Evolutionary conservation across 2,113 vertebrate genomes (phyloP).

Genomic region (Phodopus roborovskii): DNA sequence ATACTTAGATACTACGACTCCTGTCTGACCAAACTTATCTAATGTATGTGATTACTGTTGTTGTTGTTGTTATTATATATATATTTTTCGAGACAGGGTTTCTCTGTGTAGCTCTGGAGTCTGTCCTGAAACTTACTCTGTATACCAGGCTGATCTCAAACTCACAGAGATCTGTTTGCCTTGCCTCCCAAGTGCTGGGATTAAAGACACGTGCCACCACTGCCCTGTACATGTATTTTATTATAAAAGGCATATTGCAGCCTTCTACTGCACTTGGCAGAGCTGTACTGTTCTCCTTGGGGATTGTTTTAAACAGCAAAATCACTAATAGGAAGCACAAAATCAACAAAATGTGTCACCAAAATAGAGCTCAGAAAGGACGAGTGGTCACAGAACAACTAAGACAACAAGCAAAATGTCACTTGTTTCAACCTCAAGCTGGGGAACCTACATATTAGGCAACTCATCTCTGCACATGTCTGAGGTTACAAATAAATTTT

Average conservation of each 20-base stretch:
- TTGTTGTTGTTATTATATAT: no score
- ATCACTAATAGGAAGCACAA: constrained; percentile 46
- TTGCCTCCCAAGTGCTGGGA: no score
- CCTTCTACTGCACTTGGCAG: background rate
- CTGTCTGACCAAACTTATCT: constrained; percentile 20
- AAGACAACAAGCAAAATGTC: background rate
- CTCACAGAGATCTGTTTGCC: no score
- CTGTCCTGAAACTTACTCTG: no score
- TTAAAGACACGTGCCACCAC: no score
- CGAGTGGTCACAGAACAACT: background rate
- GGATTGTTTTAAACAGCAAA: constrained; percentile 49
- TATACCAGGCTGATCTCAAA: no score
- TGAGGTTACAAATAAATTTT: constrained; percentile 33
- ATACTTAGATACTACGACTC: background rate
- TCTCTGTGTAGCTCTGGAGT: no score
- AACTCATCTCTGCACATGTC: background rate
- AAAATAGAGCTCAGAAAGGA: constrained; percentile 21
- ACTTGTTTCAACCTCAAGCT: background rate
- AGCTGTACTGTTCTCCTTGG: background rate
- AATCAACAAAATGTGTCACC: constrained; percentile 17
- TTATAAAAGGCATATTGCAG: background rate
- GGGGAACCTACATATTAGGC: background rate
- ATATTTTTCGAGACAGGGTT: no score
- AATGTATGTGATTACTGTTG: background rate
- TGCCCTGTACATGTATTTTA: background rate